Conservation (phyloP, 2,797 vertebrate species). For the Sarcophilus harrisii region DNA sequence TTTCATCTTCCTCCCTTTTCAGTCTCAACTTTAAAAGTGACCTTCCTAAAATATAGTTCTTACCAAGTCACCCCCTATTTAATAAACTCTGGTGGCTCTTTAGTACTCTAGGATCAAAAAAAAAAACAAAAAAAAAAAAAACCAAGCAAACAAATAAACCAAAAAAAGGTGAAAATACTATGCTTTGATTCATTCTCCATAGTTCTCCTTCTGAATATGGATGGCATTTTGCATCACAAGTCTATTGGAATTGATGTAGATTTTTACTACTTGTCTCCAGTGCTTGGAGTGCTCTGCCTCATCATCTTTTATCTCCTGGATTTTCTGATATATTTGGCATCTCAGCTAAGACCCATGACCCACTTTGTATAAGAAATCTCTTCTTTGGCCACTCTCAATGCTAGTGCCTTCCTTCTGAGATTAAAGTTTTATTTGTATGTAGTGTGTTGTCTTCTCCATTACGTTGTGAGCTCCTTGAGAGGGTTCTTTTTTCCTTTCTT, state of each 20-base stretch:
- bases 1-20: neutral
- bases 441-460: neutral
- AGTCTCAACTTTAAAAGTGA: neutral
- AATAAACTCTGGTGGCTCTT: neutral
- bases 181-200: no score
- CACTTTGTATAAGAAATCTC: no score
- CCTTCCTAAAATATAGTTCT: neutral
- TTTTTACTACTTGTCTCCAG: neutral
- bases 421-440: neutral
- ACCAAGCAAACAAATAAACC: no score
- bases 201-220: no score
- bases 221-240: no score
- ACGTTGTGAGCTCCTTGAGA: neutral
- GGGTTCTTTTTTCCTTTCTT: neutral
- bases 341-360: neutral
- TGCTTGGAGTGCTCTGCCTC: neutral
- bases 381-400: neutral
- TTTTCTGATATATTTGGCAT: neutral
- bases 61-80: neutral
- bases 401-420: neutral
- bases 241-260: neutral
- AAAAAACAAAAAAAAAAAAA: no score
- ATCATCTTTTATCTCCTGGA: neutral
- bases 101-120: neutral
- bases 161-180: no score